Percentiles rank a stretch among this genome's conserved stretches.
Conservation (phyloP, 2,888 invertebrate genomes). For the Drosophila setosimentum region DNA sequence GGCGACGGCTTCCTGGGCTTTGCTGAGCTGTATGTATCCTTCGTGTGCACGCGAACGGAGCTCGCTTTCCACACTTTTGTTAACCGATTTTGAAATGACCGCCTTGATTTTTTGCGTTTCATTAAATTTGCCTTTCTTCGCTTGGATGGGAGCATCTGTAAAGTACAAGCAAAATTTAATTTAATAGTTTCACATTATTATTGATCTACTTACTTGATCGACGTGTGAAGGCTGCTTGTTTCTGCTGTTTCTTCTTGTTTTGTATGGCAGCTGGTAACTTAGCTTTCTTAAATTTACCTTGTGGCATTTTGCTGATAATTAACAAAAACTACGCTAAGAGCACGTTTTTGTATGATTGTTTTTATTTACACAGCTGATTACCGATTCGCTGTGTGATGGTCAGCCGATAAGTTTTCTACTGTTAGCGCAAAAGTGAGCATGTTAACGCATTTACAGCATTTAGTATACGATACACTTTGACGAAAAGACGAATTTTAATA, state of each 20-base stretch:
- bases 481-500: neutral
- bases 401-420: slow-evolving; percentile 9
- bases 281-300: slow-evolving; percentile 88
- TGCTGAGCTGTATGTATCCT: slow-evolving; percentile 85
- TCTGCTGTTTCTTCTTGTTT: slow-evolving; percentile 86
- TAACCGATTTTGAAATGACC: slow-evolving; percentile 88
- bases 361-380: slow-evolving; percentile 45
- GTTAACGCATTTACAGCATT: neutral
- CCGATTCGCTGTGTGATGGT: slow-evolving; percentile 22
- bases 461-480: neutral
- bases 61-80: slow-evolving; percentile 88
- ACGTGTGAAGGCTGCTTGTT: slow-evolving; percentile 85
- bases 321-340: slow-evolving; percentile 3
- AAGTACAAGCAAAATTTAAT: slow-evolving; percentile 80
- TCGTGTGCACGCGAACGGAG: slow-evolving; percentile 87
- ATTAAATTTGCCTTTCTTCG: slow-evolving; percentile 87
- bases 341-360: slow-evolving; percentile 44
- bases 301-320: slow-evolving; percentile 86
- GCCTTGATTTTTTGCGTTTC: slow-evolving; percentile 88
- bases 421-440: neutral
- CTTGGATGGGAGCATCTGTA: slow-evolving; percentile 88
- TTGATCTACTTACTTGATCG: slow-evolving; percentile 86
- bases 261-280: slow-evolving; percentile 86
- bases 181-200: slow-evolving; percentile 10
- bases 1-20: slow-evolving; percentile 86